Percentiles rank a stretch among this genome's conserved stretches.
These are phyloP conservation scores for Drosophila orosa DNA, from an alignment of 1,140 invertebrate genomes.

Conservation along the genomic window DNA sequence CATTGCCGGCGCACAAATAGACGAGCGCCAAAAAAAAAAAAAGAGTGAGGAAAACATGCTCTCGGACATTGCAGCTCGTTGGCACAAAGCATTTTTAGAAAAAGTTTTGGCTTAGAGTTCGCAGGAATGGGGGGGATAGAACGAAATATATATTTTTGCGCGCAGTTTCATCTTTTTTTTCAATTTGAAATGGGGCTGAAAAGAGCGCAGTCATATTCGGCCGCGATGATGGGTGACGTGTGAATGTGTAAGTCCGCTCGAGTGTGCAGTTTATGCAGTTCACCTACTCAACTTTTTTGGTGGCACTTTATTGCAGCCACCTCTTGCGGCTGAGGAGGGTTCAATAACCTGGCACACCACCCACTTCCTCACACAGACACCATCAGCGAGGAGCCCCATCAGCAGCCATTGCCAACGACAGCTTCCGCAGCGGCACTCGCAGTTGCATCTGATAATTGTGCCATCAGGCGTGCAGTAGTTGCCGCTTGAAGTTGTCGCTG, in stretches of 20 bases:
- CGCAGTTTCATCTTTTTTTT: constrained; percentile 25
- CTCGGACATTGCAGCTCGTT: constrained; percentile 21
- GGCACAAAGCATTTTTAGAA: constrained; percentile 53
- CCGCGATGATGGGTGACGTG: constrained; percentile 36
- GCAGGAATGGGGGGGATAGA: constrained; percentile 17
- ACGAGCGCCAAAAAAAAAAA: constrained; percentile 8
- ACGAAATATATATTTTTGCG: constrained; percentile 26
- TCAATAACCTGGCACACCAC: constrained; percentile 59
- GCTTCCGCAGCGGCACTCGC: constrained; percentile 47
- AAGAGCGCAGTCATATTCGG: constrained; percentile 34
- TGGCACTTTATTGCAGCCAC: constrained; percentile 49
- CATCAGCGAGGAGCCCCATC: background rate
- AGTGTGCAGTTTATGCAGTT: constrained; percentile 25
- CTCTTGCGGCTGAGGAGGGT: constrained; percentile 22
- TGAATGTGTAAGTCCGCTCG: constrained; percentile 19
- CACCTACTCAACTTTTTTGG: constrained; percentile 51
- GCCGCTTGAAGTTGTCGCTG: constrained; percentile 38
- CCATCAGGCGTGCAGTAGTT: constrained; percentile 44
- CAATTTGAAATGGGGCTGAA: constrained; percentile 57
- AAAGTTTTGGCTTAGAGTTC: constrained; percentile 53
- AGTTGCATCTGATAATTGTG: constrained; percentile 74
- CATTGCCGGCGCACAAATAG: constrained; percentile 45
- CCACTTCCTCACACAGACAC: background rate
- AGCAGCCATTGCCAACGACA: constrained; percentile 30
- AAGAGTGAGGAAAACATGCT: constrained; percentile 7